These are phyloP conservation scores for Struthio camelus DNA, from an alignment of 2,113 vertebrate genomes.

Conservation along the genomic window DNA sequence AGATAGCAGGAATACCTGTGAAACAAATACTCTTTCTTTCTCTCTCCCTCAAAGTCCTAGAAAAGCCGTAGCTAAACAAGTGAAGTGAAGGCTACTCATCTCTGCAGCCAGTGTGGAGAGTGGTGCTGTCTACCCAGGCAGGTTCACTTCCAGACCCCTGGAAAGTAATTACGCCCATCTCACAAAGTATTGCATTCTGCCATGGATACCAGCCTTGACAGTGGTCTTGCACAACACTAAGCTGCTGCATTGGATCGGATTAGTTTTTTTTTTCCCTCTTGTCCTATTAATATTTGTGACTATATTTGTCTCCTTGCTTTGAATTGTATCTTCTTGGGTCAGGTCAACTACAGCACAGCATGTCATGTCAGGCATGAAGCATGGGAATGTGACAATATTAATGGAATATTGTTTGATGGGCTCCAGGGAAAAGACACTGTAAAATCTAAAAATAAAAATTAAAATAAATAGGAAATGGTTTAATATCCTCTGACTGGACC, in stretches of 20 bases:
- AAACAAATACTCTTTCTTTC: not conserved
- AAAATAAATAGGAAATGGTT: not conserved
- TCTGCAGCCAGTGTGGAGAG: not conserved
- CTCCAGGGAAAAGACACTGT: not conserved
- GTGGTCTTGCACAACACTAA: not conserved
- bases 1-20: not conserved
- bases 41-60: not conserved
- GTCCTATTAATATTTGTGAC: not conserved
- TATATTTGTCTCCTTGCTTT: not conserved
- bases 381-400: not conserved
- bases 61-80: not conserved
- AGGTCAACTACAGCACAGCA: not conserved
- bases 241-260: not conserved
- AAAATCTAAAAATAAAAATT: not conserved
- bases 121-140: fast-evolving
- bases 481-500: not conserved
- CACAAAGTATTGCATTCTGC: not conserved
- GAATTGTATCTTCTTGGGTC: not conserved
- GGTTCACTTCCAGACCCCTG: fast-evolving
- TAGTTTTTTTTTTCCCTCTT: not conserved
- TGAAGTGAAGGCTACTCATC: not conserved
- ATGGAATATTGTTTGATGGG: not conserved
- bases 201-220: not conserved
- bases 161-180: not conserved
- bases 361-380: not conserved